Evolutionary conservation across 1,140 invertebrate genomes (phyloP), one percentile per base, ranked within the genome.

Genomic region (Anoplolepis gracilipes): DNA sequence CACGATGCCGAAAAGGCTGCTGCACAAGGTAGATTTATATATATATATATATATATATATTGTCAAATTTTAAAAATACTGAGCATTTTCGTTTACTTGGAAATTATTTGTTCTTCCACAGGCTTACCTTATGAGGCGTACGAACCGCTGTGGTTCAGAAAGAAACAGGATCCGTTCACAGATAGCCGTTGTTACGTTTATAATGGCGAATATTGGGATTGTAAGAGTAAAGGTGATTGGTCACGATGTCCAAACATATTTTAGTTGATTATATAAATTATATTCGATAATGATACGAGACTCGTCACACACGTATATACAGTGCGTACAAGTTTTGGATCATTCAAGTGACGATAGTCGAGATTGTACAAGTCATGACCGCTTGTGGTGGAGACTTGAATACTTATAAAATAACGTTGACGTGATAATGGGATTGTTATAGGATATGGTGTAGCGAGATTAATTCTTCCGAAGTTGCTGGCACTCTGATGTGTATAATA

Each of bases 191-290:
- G 98, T 81, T 98, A 99, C 92, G 95, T 98, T 65, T 99, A 97
- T 95, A 98, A 96, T 85, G 97, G 97, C 82, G 96, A 97, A 89
- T 99, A 99, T 95, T 99, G 99, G 99, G 96, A 98, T 76, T 97
- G 96, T 93, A 99, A 99, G 95, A 96, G 96, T 86, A 97, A 96
- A 85, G 96, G 97, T 92, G 97, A 99, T 94, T 99, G 99, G 99
- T 94, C 96, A 36, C 95, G 94, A 91, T 99, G 99, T 96, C 99
- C 99, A 28, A 97, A 99, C 93, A 99, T 99, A 94, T 99, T 97
- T 96, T 98, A 96, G 94, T 91, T 85, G 65, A 64, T 84, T 87
- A 86, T 85, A 90, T 90, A 85, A 65, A 70, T 49, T 86, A 67
- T 91, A 87, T 82, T 81, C 81, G 84, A 73, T 85, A 85, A 86